Conservation (phyloP, 2,797 vertebrate genomes). For the Manis pentadactyla region DNA sequence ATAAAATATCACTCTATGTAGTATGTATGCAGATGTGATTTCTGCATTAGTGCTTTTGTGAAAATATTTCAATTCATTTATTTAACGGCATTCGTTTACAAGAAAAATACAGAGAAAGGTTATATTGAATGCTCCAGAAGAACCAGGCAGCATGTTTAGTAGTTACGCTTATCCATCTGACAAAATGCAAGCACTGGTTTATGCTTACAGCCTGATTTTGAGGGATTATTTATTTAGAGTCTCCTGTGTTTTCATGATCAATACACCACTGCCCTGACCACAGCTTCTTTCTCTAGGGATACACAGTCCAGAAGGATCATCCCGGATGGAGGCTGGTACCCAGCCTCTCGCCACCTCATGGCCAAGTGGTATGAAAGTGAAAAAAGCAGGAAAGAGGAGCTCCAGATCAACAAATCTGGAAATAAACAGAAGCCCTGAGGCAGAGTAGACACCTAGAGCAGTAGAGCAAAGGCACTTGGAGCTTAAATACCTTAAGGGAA, state of each 20-base stretch:
- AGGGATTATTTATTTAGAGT: not conserved
- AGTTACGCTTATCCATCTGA: not conserved
- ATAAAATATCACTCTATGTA: not conserved
- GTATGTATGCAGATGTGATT: not conserved
- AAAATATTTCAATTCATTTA: not conserved
- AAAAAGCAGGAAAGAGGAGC: not conserved
- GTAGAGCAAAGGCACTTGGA: not conserved
- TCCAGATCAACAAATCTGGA: not conserved
- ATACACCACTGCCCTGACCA: rapidly evolving
- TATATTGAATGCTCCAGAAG: not conserved
- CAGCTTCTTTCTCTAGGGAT: not conserved
- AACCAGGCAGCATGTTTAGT: not conserved
- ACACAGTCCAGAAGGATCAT: not conserved
- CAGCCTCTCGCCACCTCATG: not conserved
- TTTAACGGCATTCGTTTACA: not conserved
- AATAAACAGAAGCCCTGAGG: not conserved
- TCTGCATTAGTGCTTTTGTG: not conserved
- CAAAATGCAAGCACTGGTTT: not conserved
- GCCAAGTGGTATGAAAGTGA: not conserved
- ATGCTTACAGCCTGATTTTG: not conserved
- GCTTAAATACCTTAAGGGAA: not conserved
- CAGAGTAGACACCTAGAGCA: not conserved
- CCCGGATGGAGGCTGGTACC: not conserved
- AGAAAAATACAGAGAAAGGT: not conserved
- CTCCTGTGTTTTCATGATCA: not conserved